Conservation (phyloP, 2,797 vertebrate species). For the Danio albolineatus region DNA sequence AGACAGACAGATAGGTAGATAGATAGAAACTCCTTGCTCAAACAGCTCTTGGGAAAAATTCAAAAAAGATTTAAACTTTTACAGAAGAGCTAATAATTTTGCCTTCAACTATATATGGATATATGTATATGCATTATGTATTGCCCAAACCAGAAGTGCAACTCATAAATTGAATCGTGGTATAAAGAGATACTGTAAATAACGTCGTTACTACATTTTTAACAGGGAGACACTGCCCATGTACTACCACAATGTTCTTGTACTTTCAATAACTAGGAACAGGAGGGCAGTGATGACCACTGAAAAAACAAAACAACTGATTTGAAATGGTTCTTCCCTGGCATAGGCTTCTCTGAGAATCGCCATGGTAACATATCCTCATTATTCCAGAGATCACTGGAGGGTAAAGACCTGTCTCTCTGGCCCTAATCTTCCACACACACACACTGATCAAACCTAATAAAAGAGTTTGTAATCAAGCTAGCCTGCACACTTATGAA, state of each 20-base stretch:
- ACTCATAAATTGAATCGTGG: too few relatives aligned
- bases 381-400: slow-evolving; percentile 32
- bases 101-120: too few relatives aligned
- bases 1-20: too few relatives aligned
- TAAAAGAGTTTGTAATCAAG: slow-evolving; percentile 44
- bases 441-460: slow-evolving; percentile 42
- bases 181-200: background rate
- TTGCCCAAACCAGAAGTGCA: too few relatives aligned
- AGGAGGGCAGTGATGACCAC: background rate
- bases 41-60: too few relatives aligned
- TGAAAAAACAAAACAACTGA: slow-evolving; percentile 27
- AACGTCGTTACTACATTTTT: slow-evolving; percentile 10
- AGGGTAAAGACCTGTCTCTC: slow-evolving; percentile 30
- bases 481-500: slow-evolving; percentile 15
- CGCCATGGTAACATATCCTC: slow-evolving; percentile 25
- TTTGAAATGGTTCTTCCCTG: slow-evolving; percentile 12
- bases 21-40: too few relatives aligned
- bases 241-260: background rate
- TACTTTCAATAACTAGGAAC: slow-evolving; percentile 3
- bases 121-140: too few relatives aligned
- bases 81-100: too few relatives aligned
- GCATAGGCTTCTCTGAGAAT: slow-evolving; percentile 23
- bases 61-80: too few relatives aligned
- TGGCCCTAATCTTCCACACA: slow-evolving; percentile 40
- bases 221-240: background rate